Percentiles rank a stretch among this genome's conserved stretches.
Conservation (phyloP, 2,113 vertebrate genomes). For the Hyaena hyaena region DNA sequence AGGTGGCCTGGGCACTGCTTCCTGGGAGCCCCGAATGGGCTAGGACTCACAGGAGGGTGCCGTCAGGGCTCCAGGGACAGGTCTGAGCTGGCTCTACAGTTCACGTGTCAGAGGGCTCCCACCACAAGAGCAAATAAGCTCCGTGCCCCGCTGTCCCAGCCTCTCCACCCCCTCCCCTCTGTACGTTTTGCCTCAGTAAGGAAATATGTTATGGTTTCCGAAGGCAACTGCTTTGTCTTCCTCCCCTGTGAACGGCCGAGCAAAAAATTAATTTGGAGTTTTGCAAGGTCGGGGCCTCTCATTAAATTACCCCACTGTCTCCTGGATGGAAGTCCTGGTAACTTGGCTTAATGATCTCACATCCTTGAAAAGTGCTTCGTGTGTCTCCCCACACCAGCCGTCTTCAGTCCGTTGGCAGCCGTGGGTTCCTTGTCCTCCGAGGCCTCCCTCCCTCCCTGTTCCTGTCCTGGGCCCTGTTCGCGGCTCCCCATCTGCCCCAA, state of each 20-base stretch:
- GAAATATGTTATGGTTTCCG: neutral
- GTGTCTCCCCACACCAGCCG: neutral
- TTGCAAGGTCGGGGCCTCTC: neutral
- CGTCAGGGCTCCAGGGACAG: neutral
- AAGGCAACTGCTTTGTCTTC: neutral
- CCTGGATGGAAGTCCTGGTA: neutral
- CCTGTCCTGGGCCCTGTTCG: neutral
- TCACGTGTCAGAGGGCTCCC: neutral
- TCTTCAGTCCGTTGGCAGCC: neutral
- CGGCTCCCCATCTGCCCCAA: neutral
- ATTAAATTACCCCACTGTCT: constrained; percentile 34
- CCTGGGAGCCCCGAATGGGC: neutral
- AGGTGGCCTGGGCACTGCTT: neutral
- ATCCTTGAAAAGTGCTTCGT: neutral
- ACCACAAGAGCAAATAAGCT: neutral
- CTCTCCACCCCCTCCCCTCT: neutral
- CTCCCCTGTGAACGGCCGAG: neutral
- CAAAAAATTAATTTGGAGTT: constrained; percentile 71
- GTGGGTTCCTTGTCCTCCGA: neutral
- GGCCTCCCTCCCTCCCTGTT: neutral
- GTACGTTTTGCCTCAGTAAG: neutral
- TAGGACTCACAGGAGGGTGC: neutral
- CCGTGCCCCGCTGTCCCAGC: fast-evolving
- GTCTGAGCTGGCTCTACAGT: neutral
- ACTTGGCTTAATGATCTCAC: constrained; percentile 14